Conservation (phyloP, 2,113 vertebrate genomes). For the Hippocampus guttulatus region DNA sequence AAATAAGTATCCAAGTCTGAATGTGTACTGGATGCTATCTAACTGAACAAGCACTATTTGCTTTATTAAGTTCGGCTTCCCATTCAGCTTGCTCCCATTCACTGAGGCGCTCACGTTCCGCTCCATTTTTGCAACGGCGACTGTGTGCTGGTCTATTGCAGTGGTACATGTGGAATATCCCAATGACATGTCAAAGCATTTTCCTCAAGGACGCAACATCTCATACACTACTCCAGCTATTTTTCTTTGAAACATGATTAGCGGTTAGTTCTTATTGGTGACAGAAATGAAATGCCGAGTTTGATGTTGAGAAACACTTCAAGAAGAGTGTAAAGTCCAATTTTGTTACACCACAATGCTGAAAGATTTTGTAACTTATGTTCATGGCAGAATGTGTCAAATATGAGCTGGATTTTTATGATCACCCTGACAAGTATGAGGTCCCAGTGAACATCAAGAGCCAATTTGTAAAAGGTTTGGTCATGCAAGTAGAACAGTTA, state of each 20-base stretch:
- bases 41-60: too few relatives aligned
- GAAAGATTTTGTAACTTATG: background rate
- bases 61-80: too few relatives aligned
- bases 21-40: too few relatives aligned
- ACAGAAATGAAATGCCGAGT: slow-evolving; percentile 34
- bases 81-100: too few relatives aligned
- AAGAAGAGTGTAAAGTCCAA: slow-evolving; percentile 73
- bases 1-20: too few relatives aligned
- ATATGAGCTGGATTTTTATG: background rate
- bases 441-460: background rate
- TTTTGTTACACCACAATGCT: background rate
- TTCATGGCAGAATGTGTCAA: background rate
- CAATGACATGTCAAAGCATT: too few relatives aligned
- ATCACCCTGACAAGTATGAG: background rate
- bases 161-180: too few relatives aligned
- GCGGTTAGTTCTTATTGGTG: slow-evolving; percentile 20
- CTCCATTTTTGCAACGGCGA: too few relatives aligned
- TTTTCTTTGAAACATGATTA: slow-evolving; percentile 1
- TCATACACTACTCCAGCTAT: background rate
- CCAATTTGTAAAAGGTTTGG: background rate
- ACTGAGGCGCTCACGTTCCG: too few relatives aligned
- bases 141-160: too few relatives aligned
- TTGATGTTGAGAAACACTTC: slow-evolving; percentile 79
- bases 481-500: background rate
- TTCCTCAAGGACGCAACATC: too few relatives aligned